phyloP scores from a whole-genome alignment of 37 sponge, comb jelly and placozoan genomes.

The Oopsacas minuta region DNA sequence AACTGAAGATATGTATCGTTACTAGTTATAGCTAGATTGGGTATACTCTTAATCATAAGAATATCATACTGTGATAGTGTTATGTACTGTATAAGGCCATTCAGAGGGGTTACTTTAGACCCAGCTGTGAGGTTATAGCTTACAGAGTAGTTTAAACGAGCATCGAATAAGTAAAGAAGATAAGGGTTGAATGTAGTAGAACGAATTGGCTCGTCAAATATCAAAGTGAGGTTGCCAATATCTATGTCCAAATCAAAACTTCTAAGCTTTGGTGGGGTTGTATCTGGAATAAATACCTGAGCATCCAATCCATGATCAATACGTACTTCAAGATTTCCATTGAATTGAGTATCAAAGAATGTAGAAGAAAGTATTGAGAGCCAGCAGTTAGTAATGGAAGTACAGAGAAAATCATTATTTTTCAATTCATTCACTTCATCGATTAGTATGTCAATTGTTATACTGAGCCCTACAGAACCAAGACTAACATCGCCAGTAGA shows the following conservation, averaged over 20 bases:
- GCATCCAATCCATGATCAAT: neutral
- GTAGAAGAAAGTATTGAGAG: neutral
- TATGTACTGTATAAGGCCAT: constrained; percentile 39
- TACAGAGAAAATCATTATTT: neutral
- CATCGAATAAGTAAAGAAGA: neutral
- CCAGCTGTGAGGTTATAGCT: neutral
- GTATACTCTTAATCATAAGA: constrained; percentile 37
- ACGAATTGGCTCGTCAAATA: constrained; percentile 19
- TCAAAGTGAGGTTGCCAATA: neutral
- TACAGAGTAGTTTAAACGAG: neutral
- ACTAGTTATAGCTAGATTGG: constrained; percentile 27
- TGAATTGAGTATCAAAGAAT: neutral
- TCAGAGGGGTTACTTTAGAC: constrained; percentile 10
- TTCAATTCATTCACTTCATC: constrained; percentile 62
- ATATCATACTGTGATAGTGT: constrained; percentile 41
- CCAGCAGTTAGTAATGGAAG: neutral
- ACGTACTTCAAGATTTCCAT: neutral
- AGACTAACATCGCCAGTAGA: constrained; percentile 22
- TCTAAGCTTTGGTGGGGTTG: neutral
- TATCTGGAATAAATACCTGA: neutral
- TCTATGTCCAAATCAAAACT: constrained; percentile 12
- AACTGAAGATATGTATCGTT: constrained; percentile 47
- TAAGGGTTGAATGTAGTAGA: neutral
- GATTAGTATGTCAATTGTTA: constrained; percentile 30
- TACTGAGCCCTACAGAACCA: constrained; percentile 22